phyloP scores from a whole-genome alignment of 1,140 invertebrate species.

The Trichoplusia ni region DNA sequence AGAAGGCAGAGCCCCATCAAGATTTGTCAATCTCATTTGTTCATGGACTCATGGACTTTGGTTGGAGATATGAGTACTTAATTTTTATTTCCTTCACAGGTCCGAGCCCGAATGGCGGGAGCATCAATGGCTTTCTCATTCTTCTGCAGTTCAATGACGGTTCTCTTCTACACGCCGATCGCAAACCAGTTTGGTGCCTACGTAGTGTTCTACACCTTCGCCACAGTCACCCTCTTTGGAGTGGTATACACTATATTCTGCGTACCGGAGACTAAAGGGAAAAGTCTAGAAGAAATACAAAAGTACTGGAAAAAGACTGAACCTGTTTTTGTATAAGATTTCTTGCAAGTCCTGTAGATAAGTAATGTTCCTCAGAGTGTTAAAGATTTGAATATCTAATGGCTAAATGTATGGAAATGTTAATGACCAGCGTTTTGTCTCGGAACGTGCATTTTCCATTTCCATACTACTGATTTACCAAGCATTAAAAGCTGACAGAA shows the following conservation, averaged over 20 bases:
- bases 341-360: too few relatives aligned
- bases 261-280: conserved; percentile 56
- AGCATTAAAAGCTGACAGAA: too few relatives aligned
- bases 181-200: conserved; percentile 44
- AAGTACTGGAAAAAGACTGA: conserved; percentile 45
- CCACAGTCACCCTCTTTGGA: conserved; percentile 42
- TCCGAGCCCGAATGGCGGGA: conserved; percentile 50
- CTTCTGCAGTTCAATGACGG: conserved; percentile 55
- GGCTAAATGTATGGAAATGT: too few relatives aligned
- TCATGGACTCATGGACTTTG: too few relatives aligned
- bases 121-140: conserved; percentile 54
- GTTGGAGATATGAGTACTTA: too few relatives aligned
- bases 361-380: too few relatives aligned
- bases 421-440: too few relatives aligned
- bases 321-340: conserved; percentile 41
- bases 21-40: background rate
- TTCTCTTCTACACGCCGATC: conserved; percentile 53
- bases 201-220: conserved; percentile 51
- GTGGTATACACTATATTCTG: conserved; percentile 47
- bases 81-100: conserved; percentile 18
- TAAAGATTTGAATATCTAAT: too few relatives aligned
- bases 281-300: conserved; percentile 48
- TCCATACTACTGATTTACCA: too few relatives aligned
- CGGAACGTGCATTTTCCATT: too few relatives aligned
- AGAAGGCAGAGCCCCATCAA: too few relatives aligned